Base-by-base conservation (phyloP, 2,113 vertebrate genomes). In the Pholis gunnellus region DNA sequence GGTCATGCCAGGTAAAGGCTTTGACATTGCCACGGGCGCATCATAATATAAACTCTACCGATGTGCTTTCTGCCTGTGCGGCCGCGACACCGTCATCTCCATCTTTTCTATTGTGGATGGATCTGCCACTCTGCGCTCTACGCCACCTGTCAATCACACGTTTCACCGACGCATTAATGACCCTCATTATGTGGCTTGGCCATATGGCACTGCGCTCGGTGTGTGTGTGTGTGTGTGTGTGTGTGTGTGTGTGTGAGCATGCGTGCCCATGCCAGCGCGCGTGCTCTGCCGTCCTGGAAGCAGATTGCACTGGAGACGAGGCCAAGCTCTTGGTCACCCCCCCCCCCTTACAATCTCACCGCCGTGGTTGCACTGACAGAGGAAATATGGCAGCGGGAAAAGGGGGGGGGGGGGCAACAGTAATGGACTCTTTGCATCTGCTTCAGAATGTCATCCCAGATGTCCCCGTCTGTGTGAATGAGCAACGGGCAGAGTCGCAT, bases 341-440 rank as follows among this genome's bases (percentile, higher is more conserved):
- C 56, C 81, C 87, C 82, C 85, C 56, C 79, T 77, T 13, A 73
- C 40, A 88, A 80, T 82, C 79, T 86, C 90, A 84, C 76, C 52
- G 87, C 81, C 17, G 72, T 64, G 60, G 84, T 74, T 85, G 73
- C 74, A 36, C 60, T 87, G 92, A 91, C 88, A 86, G 87, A 89
- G 89, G 86, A 89, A 92, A 93, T 91, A 86, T 90, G 91, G 91
- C 80, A 0, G 46, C 25, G 10, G 68, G 71, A 31, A 29, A 29
- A 2, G 31, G 31, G 74, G 44, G 36, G 63, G 71, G 77, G 75
- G 85, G 75, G 85, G 82, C 86, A 59, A 75, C 31, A 15, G n/a
- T 90, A 91, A 93, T 89, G 89, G 86, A 90, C 76, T 88, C 86
- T 78, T 66, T 88, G 84, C 92, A 93, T 92, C 91, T 95, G 93